Conservation (phyloP, 2,113 vertebrate species). For the Sander vitreus region DNA sequence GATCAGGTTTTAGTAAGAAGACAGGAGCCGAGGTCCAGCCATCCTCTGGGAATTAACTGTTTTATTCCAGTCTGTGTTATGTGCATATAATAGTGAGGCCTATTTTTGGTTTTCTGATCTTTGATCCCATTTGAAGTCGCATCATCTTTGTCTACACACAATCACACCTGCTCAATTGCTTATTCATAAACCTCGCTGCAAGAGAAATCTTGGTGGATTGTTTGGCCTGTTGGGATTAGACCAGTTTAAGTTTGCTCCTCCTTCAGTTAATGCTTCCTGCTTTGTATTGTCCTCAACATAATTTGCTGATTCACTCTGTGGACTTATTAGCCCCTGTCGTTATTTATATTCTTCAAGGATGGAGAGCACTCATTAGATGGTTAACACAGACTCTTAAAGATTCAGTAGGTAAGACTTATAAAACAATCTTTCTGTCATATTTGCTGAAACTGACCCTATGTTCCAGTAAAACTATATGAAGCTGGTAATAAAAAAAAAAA, state of each 20-base stretch:
- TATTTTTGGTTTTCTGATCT: constrained; percentile 39
- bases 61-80: constrained; percentile 34
- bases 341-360: constrained; percentile 3
- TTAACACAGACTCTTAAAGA: neutral
- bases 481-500: too few species aligned
- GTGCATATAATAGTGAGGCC: constrained; percentile 11
- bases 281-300: neutral
- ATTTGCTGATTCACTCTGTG: constrained; percentile 30
- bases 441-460: too few species aligned
- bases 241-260: constrained; percentile 17
- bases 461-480: too few species aligned
- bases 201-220: constrained; percentile 10
- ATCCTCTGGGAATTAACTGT: neutral
- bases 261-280: constrained; percentile 26
- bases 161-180: neutral
- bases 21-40: neutral
- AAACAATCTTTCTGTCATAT: too few species aligned
- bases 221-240: constrained; percentile 7
- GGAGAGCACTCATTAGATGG: neutral
- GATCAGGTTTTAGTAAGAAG: constrained; percentile 19
- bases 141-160: constrained; percentile 10
- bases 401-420: too few species aligned
- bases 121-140: constrained; percentile 39
- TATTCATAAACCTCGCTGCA: neutral
- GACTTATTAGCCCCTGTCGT: neutral